Evolutionary conservation across 1,140 invertebrate species (phyloP), one percentile per base, ranked within the genome.

Genomic region (Bombus superbus): DNA sequence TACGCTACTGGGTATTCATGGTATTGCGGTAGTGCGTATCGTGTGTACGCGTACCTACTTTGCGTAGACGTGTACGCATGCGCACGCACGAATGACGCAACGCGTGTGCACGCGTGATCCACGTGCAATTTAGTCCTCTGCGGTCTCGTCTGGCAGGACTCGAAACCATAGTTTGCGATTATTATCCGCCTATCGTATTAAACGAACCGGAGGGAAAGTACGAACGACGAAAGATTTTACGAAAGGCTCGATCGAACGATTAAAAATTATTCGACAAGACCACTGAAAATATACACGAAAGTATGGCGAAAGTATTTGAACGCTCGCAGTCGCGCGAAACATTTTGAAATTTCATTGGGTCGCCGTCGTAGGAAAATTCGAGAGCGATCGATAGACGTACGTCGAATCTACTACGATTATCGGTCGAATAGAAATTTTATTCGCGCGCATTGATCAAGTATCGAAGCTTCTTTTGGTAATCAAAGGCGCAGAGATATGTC

Each of bases 51-150:
- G 44, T 77, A 69, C 47, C 18, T 53, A 53, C 53, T 42, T 38
- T 38, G 66, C 73, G 74, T 72, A 72, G n/a, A 62, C 83, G 73
- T 69, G 53, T 9, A 73, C 81, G 76, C 72, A 35, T 85, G 77
- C 86, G 78, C 79, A 62, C 80, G 53, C 74, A 74, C 69, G 69
- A 53, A 42, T 83, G 85, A 80, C 83, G 83, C 57, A 85, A 85
- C 72, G 75, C 18, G 76, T 76, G 74, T 79, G 64, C 80, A 74
- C 44, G 71, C 78, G 79, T 80, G 86, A 76, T 85, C 75, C 86
- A 81, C 85, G 79, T 87, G 85, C 88, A 84, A 90, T 84, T 86
- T 86, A 89, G 89, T 82, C 85, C 72, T 35, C 22, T 66, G 76
- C 42, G 77, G 77, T 85, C 68, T 73, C 76, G 53, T 25, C 53